Base-by-base conservation (phyloP, 2,113 vertebrate species). In the Menidia beryllina region DNA sequence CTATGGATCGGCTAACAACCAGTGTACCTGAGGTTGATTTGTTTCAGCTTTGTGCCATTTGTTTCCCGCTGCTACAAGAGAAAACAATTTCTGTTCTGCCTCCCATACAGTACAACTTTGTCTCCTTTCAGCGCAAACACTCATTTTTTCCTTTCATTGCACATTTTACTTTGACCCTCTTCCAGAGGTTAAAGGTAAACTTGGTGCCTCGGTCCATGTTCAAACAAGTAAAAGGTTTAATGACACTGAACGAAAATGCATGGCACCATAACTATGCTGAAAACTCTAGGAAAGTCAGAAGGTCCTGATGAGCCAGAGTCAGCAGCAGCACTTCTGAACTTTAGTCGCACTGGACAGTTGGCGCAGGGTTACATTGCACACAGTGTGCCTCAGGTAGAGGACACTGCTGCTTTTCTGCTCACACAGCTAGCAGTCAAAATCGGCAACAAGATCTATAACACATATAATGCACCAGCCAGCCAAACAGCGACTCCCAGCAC, bases 1-100 rank as follows among this genome's bases (percentile, higher is more conserved):
- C 89, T 90, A 91, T 92, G 84, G 91, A 93, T 91, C 84, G 83
- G 82, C 79, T 82, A 84, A 86, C 72, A 66, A 75, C 75, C 10
- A 19, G 41, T 81, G 72, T 83, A 89, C 88, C 88, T 81, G 81
- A 77, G 88, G 81, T 87, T 93, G 90, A 93, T 93, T 92, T 92
- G 89, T 91, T 93, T 90, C 82, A 92, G 92, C 89, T 88, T 74
- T 75, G 74, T 86, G 86, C 82, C 91, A 89, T 92, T 92, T 89
- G 90, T 88, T 82, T 90, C 87, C 81, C 82, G 72, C 84, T 52
- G 55, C 71, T 82, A 82, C 58, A 25, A 71, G 51, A 82, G 55
- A 55, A 79, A 89, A 83, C 75, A 59, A 67, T 82, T 77, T 75
- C 59, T 60, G 62, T 69, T 69, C 52, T 45, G 43, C 27, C 71